Conservation (phyloP, 1,140 invertebrate genomes). For the Thrips palmi region DNA sequence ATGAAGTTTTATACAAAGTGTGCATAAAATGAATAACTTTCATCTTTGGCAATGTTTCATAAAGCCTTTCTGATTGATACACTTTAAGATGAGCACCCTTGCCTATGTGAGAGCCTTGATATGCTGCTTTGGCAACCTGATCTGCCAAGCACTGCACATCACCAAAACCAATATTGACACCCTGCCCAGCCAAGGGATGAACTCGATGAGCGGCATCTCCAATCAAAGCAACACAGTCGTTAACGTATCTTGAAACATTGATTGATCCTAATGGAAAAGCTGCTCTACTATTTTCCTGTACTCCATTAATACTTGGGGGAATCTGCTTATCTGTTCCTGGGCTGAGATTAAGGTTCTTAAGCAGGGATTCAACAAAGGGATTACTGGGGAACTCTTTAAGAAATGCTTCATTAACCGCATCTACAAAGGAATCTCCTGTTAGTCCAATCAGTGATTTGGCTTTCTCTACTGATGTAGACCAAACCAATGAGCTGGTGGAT, state of each 20-base stretch:
- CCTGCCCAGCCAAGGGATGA: slow-evolving; percentile 93
- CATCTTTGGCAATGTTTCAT: too few relatives aligned
- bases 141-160: slow-evolving; percentile 62
- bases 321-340: slow-evolving; percentile 18
- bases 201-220: slow-evolving; percentile 93
- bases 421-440: slow-evolving; percentile 64
- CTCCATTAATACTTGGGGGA: slow-evolving; percentile 53
- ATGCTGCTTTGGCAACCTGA: slow-evolving; percentile 44
- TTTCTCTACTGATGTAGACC: slow-evolving; percentile 60
- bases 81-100: too few relatives aligned
- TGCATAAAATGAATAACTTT: too few relatives aligned
- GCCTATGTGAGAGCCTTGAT: slow-evolving; percentile 56
- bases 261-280: slow-evolving; percentile 84
- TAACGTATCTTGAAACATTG: slow-evolving; percentile 71
- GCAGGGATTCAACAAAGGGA: slow-evolving; percentile 3
- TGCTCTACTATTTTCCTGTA: slow-evolving; percentile 49
- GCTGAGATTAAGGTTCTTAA: background rate
- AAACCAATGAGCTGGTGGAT: slow-evolving; percentile 70
- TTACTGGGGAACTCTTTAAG: slow-evolving; percentile 22
- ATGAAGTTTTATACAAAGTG: too few relatives aligned
- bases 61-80: too few relatives aligned
- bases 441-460: slow-evolving; percentile 54
- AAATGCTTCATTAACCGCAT: slow-evolving; percentile 72
- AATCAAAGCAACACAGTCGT: slow-evolving; percentile 52
- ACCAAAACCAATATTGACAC: slow-evolving; percentile 92